These are phyloP conservation scores for Muscicapa adusta DNA, from an alignment of 2,113 vertebrate genomes.

Conservation along the genomic window DNA sequence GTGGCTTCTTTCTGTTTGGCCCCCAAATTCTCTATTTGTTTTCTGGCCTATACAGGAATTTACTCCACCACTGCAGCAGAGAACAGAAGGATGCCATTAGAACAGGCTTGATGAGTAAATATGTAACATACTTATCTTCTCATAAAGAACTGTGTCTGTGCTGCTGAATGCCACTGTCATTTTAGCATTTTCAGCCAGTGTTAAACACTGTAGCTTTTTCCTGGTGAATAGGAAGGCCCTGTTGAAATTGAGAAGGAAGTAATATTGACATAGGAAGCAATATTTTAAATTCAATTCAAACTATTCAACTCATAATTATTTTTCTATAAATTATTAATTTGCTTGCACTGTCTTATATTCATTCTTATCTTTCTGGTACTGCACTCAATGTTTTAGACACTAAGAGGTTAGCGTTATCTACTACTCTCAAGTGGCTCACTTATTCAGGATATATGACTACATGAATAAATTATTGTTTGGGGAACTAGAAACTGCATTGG, in stretches of 20 bases:
- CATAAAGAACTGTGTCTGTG: constrained; percentile 2
- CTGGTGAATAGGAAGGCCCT: constrained; percentile 56
- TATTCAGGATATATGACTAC: background rate
- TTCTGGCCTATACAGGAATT: background rate
- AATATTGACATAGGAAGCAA: background rate
- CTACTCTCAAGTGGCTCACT: background rate
- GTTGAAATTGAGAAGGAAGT: constrained; percentile 29
- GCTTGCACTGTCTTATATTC: background rate
- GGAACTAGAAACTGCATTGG: background rate
- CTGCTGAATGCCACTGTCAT: background rate
- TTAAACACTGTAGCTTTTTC: constrained; percentile 49
- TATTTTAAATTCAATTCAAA: background rate
- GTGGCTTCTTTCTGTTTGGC: background rate
- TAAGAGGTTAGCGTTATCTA: background rate
- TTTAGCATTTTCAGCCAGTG: constrained; percentile 46
- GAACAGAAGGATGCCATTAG: background rate
- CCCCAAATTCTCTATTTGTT: background rate
- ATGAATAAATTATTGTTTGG: background rate
- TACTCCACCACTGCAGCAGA: background rate
- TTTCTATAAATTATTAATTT: background rate
- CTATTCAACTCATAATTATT: background rate
- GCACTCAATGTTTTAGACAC: background rate
- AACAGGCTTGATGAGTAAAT: background rate
- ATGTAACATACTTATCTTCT: constrained; percentile 47
- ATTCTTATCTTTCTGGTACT: background rate